Base-by-base conservation (phyloP, 2,113 vertebrate species). In the Fulmarus glacialis region DNA sequence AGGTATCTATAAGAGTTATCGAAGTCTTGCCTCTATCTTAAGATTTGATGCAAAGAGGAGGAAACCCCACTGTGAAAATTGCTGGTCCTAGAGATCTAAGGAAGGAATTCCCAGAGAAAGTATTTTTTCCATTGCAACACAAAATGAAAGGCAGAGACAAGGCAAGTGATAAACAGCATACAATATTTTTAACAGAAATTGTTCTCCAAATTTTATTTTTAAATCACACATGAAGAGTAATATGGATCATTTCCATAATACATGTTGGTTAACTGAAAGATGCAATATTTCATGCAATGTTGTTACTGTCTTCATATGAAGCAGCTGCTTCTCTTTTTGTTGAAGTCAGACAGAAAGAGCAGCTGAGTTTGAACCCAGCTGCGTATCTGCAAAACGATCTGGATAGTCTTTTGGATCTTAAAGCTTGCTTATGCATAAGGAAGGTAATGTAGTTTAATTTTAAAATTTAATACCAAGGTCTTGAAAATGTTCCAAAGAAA, bases 291-390 rank as follows among this genome's bases (percentile, higher is more conserved):
- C 38, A 8, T 73, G 78, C 27, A 11, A 0, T 23, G 82, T 59
- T 87, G 30, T 79, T 91, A 23, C 34, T 94, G 64, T 82, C 89
- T 68, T 87, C 56, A 21, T 56, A 29, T 52, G 87, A 71, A 84
- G 77, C 66, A 58, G 73, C 45, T 36, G 56, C 86, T 94, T 86
- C 64, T 84, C 17, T 86, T 82, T 79, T 59, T 91, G 62, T 79
- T 91, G 64, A 84, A 79, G 78, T 82, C 60, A 72, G 82, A 59
- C 78, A 82, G 68, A 90, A 86, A 53, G 58, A 83, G 83, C 68
- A 85, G 87, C 77, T 90, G 78, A 91, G 68, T 75, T 94, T 96
- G 64, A 92, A 64, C 45, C 27, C 83, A 93, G 77, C 81, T 87
- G 67, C 18, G 3, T 82, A 40, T 71, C 64, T 75, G 56, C 81